Evolutionary conservation across 2,113 vertebrate genomes (phyloP).

Genomic region (Oryzias celebensis): DNA sequence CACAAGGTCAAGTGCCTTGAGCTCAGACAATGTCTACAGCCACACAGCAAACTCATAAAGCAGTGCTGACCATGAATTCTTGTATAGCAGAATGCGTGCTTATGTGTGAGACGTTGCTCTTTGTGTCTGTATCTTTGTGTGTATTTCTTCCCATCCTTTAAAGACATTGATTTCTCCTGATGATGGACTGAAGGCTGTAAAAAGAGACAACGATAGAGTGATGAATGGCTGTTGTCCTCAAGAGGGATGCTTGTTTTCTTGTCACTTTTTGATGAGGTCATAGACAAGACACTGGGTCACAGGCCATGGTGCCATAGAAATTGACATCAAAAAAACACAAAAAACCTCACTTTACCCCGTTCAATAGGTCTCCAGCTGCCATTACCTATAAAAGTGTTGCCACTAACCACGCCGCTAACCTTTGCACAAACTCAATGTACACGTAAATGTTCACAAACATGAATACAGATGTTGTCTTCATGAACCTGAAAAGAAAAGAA

Average conservation of each 20-base stretch:
- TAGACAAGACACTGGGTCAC: conserved; percentile 62
- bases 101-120: conserved; percentile 45
- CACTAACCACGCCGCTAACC: conserved; percentile 53
- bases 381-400: conserved; percentile 63
- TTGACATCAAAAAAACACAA: conserved; percentile 58
- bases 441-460: conserved; percentile 20
- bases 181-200: conserved; percentile 56
- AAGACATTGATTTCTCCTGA: conserved; percentile 71
- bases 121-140: conserved; percentile 54
- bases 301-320: conserved; percentile 59
- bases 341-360: conserved; percentile 65
- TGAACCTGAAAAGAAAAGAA: neutral
- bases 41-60: conserved; percentile 58
- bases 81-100: conserved; percentile 35
- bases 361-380: conserved; percentile 67
- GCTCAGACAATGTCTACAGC: conserved; percentile 53
- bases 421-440: conserved; percentile 39
- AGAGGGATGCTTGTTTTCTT: conserved; percentile 67
- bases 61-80: conserved; percentile 29
- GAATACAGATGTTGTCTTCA: conserved; percentile 2
- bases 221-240: conserved; percentile 71
- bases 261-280: conserved; percentile 73
- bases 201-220: conserved; percentile 67
- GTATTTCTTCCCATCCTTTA: conserved; percentile 41
- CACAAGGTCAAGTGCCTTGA: conserved; percentile 66